Base-by-base conservation (phyloP, 2,888 invertebrate species). In the Stictocephala bisonia region DNA sequence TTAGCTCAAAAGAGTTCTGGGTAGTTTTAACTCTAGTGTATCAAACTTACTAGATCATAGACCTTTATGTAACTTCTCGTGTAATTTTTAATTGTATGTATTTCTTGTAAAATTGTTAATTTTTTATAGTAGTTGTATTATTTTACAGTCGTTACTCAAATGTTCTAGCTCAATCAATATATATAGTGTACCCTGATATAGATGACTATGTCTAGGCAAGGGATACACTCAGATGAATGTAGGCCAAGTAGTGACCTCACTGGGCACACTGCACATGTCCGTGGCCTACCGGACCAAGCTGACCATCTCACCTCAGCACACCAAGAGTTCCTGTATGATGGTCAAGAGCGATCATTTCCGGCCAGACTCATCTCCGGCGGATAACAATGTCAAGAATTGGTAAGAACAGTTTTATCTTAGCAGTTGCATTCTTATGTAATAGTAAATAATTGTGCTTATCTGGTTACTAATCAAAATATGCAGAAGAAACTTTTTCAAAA, bases 271-370 rank as follows among this genome's bases (percentile, higher is more conserved):
- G 70, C 88, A 90, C 72, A 88, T 97, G 81, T 91, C 92, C 24
- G 92, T 97, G 9, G 90, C 92, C 6, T 97, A 96, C 83, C 89
- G 97, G 78, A 96, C 96, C 0, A 94, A 96, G 84, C 92, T 97
- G 90, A 92, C 95, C 1, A 92, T 97, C 79, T 91, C 95, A 18
- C 95, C 96, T 0, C 92, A 93, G 64, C 90, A 91, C 72, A 87
- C 88, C 48, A 89, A 88, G 79, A 90, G 91, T 78, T 86, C 87
- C 27, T 89, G 90, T 4, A 92, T 95, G 40, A 93, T 95, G 91
- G 87, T 96, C 22, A 95, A 96, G 83, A 95, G 95, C 82, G 95
- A 96, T 84, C 95, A 97, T 84, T 97, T 96, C 84, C 89, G 91
- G 80, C 85, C 88, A 31, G 93, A 95, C 83, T 83, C 90, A 77